Evolutionary conservation across 1,140 invertebrate species (phyloP).

Genomic region (Heliothis virescens): DNA sequence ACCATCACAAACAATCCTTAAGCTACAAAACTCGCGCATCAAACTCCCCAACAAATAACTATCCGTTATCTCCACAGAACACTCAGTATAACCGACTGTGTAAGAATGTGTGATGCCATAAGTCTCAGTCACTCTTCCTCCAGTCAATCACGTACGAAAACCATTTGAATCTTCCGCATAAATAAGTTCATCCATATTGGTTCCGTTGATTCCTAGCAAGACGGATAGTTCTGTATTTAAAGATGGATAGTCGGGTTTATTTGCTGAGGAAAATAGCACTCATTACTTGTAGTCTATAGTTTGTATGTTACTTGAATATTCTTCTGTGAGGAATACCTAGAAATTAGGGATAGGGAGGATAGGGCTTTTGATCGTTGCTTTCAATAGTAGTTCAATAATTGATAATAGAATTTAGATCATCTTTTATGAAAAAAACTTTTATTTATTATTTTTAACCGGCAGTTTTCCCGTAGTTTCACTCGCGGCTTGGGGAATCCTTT

Average conservation of each 20-base stretch:
- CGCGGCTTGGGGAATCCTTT: no score
- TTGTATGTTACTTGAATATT: background rate
- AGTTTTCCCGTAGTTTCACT: no score
- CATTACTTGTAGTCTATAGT: background rate
- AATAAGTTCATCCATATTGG: constrained; percentile 17
- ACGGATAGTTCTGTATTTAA: constrained; percentile 5
- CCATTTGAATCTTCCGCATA: constrained; percentile 36
- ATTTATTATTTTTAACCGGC: no score
- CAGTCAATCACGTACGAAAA: constrained; percentile 25
- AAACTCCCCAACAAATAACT: background rate
- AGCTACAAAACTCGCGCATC: background rate
- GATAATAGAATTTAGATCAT: no score
- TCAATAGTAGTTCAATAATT: no score
- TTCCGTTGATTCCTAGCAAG: background rate
- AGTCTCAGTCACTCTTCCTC: background rate
- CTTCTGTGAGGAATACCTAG: background rate
- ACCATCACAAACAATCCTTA: no score
- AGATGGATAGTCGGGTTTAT: constrained; percentile 12
- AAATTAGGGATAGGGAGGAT: no score
- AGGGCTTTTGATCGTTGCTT: no score
- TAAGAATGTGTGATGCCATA: background rate
- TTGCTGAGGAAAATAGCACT: background rate
- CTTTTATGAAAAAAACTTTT: no score
- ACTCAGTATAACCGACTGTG: background rate
- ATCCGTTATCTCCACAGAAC: background rate